phyloP scores from a whole-genome alignment of 2,888 invertebrate species.

The Pollenia griseotomentosa region DNA sequence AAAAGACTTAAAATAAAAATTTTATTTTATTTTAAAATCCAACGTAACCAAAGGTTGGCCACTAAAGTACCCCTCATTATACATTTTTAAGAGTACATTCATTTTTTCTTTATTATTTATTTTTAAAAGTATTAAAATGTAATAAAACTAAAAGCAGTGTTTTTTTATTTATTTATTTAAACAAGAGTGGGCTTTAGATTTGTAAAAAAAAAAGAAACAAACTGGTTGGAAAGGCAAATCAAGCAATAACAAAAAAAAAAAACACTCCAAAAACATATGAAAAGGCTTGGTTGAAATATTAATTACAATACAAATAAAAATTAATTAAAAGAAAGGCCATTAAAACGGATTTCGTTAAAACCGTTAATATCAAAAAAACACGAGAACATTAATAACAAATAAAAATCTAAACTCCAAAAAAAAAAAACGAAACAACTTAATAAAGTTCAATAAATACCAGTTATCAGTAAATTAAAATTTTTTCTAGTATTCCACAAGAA shows the following conservation, averaged over 20 bases:
- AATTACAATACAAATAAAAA: constrained; percentile 27
- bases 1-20: not conserved
- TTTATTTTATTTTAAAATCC: no score
- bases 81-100: constrained; percentile 21
- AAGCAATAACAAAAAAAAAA: not conserved
- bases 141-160: constrained; percentile 55
- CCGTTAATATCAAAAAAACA: constrained; percentile 28
- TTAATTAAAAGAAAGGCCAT: constrained; percentile 52
- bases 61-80: not conserved
- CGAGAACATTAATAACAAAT: constrained; percentile 4
- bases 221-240: constrained; percentile 65
- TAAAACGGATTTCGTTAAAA: constrained; percentile 21
- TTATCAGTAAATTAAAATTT: constrained; percentile 24
- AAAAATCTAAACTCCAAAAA: not conserved
- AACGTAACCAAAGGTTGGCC: constrained; percentile 26
- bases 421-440: not conserved
- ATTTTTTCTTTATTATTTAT: constrained; percentile 39
- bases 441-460: constrained; percentile 27
- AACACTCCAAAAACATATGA: constrained; percentile 15
- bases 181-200: constrained; percentile 58
- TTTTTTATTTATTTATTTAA: constrained; percentile 28
- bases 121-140: constrained; percentile 56
- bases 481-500: not conserved
- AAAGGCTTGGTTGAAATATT: constrained; percentile 49
- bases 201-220: constrained; percentile 22